Evolutionary conservation across 2,113 vertebrate species (phyloP).

Genomic region (Alligator sinensis): DNA sequence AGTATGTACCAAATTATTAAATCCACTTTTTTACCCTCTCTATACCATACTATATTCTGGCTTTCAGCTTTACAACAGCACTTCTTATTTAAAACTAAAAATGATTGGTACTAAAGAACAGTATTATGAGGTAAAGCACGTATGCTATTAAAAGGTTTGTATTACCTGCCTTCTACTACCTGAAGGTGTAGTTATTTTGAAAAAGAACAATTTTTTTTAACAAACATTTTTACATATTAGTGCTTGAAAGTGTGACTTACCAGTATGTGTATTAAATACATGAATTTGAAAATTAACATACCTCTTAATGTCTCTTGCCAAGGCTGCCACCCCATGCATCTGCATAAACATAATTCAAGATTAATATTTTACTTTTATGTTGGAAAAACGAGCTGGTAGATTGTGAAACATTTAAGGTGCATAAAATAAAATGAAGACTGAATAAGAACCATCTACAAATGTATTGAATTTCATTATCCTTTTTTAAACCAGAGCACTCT

Average conservation of each 20-base stretch:
- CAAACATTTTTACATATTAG: background rate
- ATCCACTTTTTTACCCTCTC: background rate
- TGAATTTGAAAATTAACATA: background rate
- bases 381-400: background rate
- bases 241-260: background rate
- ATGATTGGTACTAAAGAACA: background rate
- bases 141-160: background rate
- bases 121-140: background rate
- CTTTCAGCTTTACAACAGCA: background rate
- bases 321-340: background rate
- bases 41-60: accelerated
- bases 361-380: background rate
- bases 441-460: background rate
- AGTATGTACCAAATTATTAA: background rate
- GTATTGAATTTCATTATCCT: background rate
- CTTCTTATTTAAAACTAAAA: background rate
- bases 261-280: background rate
- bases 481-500: background rate
- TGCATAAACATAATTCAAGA: background rate
- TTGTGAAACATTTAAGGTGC: background rate
- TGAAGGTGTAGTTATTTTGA: background rate
- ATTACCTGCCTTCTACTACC: background rate
- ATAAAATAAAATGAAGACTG: background rate
- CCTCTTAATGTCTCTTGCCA: background rate
- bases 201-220: background rate